Evolutionary conservation across 2,797 vertebrate genomes (phyloP), one percentile per base, ranked within the genome.

Genomic region (Ceryle rudis): DNA sequence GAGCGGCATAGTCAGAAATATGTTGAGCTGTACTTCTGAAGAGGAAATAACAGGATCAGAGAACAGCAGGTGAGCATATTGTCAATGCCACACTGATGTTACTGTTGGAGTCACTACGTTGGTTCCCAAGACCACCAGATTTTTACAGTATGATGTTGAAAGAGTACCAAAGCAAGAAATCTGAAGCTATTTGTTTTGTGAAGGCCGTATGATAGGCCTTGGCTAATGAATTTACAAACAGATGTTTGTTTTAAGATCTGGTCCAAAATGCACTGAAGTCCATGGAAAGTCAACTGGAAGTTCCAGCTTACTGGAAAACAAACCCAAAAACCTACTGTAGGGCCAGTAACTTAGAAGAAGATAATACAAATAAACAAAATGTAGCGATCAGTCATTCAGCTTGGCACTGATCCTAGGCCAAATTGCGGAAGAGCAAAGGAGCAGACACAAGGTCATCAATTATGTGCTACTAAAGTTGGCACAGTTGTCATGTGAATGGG

Each of bases 171-270:
- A 88, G 35, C 49, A 72, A 75, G 37, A 79, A 57, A 3, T 12
- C n/a, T 42, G 31, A 69, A 87, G 52, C 41, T 41, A 57, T 67
- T 72, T 60, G 66, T 77, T 93, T 90, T 5, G 2, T 5, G 1
- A 33, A 79, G 25, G 5, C 64, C 67, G 70, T 35, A 74, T 62
- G 49, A 66, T 93, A 41, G 1, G 71, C 81, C 28, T 84, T 86
- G 92, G 85, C 83, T 93, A 90, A 80, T 86, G 33, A 93, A 84
- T 93, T 93, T 73, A 51, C 82, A 88, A 61, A 87, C 95, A 96
- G 91, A 93, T 97, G 91, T 96, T 95, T 62, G 0, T 81, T 90
- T 91, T 75, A 74, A 75, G 19, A 52, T 67, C 55, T 46, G 42
- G 81, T 94, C 88, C 94, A 95, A 95, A 96, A 67, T 28, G 62